Evolutionary conservation across 2,797 vertebrate species (phyloP).

Genomic region (Enteromius treurensis): DNA sequence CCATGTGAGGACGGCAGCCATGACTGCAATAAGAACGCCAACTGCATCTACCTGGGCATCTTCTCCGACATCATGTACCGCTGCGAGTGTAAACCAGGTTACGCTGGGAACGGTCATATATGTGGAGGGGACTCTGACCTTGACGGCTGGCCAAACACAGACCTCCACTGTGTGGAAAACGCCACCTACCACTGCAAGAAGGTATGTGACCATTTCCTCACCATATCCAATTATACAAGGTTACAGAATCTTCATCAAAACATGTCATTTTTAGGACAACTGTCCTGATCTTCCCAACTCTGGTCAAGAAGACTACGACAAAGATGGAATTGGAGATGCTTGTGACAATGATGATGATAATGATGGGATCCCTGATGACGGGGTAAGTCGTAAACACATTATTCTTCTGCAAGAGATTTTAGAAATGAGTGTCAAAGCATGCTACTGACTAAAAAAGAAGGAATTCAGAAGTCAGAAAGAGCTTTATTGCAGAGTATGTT

Average conservation of each 20-base stretch:
- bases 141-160: conserved; percentile 94
- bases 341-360: conserved; percentile 97
- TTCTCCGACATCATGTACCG: conserved; percentile 95
- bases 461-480: neutral
- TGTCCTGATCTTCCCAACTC: conserved; percentile 98
- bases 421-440: conserved; percentile 56
- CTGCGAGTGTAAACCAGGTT: conserved; percentile 97
- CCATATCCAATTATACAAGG: conserved; percentile 50
- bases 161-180: conserved; percentile 91
- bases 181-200: conserved; percentile 99
- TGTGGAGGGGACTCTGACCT: conserved; percentile 96
- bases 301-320: conserved; percentile 99
- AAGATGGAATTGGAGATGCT: conserved; percentile 95
- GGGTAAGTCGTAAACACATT: conserved; percentile 80
- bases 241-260: conserved; percentile 59
- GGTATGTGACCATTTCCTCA: conserved; percentile 73
- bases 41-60: conserved; percentile 95
- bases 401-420: conserved; percentile 62
- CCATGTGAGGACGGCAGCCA: conserved; percentile 94
- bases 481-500: neutral
- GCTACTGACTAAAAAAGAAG: conserved; percentile 40
- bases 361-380: conserved; percentile 92
- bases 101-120: conserved; percentile 94
- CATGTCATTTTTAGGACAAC: conserved; percentile 85
- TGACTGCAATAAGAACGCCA: conserved; percentile 94